These are phyloP conservation scores for Notodonta ziczac DNA, from an alignment of 2,888 invertebrate species.

Conservation along the genomic window DNA sequence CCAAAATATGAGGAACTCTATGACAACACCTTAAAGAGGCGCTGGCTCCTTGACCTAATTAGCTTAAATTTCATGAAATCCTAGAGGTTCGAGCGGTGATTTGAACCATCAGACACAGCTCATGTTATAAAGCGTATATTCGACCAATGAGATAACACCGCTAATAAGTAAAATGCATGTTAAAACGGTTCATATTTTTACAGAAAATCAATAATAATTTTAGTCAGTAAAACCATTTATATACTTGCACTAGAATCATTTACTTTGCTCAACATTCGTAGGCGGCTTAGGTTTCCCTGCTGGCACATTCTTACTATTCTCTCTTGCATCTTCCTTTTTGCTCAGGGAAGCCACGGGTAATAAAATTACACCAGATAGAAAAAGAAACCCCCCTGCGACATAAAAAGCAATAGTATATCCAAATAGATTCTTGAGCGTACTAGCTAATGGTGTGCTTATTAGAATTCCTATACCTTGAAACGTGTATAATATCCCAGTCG, in stretches of 20 bases:
- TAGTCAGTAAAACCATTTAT: no score
- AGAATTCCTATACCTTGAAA: slow-evolving; percentile 72
- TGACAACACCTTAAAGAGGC: no score
- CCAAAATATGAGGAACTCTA: no score
- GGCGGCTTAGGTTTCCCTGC: background rate
- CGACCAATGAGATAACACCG: no score
- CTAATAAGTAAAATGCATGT: no score
- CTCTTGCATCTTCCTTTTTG: slow-evolving; percentile 39
- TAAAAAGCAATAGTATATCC: slow-evolving; percentile 63
- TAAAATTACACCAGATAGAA: slow-evolving; percentile 59
- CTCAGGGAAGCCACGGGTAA: slow-evolving; percentile 40
- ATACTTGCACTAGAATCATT: background rate
- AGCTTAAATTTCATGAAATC: no score
- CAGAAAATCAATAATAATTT: no score
- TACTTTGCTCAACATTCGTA: background rate
- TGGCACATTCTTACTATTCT: slow-evolving; percentile 22
- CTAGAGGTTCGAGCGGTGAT: no score
- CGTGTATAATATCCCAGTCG: slow-evolving; percentile 69
- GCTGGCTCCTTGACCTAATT: no score
- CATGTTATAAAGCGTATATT: no score
- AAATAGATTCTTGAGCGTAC: slow-evolving; percentile 55
- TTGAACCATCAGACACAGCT: no score
- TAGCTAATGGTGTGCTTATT: slow-evolving; percentile 69
- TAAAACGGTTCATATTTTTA: no score
- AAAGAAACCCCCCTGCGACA: slow-evolving; percentile 61